A percentile compares a stretch with the other conserved stretches of the same genome.
These are phyloP conservation scores for Octopus bimaculoides DNA, from an alignment of 1,140 invertebrate species.

Conservation along the genomic window DNA sequence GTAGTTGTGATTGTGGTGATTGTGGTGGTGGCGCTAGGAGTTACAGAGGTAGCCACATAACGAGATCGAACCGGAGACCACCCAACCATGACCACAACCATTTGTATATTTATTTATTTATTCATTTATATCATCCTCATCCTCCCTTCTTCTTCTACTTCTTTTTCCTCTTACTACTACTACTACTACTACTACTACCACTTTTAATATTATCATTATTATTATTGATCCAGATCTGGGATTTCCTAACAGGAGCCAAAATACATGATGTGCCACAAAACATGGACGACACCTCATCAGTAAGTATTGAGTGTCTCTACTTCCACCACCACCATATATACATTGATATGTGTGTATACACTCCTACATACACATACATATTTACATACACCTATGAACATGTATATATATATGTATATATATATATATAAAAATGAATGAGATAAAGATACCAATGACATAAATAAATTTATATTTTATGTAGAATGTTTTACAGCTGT, in stretches of 20 bases:
- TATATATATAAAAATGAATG: background rate
- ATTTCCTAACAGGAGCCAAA: slow-evolving; percentile 45
- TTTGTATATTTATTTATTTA: no score
- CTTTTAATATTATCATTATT: background rate
- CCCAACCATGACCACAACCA: no score
- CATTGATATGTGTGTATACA: background rate
- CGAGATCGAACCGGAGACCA: no score
- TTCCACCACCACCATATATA: no score
- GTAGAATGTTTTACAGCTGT: no score
- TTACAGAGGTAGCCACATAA: no score
- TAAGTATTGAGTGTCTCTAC: no score
- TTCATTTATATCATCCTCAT: no score
- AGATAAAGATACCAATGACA: background rate
- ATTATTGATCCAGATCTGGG: slow-evolving; percentile 48
- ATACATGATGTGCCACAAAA: slow-evolving; percentile 55
- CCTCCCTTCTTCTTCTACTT: no score
- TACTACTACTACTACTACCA: no score
- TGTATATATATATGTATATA: background rate
- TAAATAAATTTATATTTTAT: background rate
- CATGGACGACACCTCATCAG: slow-evolving; percentile 42
- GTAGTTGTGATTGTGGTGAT: no score
- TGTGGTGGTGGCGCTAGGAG: background rate
- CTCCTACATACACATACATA: background rate
- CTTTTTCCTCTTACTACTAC: no score
- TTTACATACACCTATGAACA: slow-evolving; percentile 5